A percentile compares a stretch with the other conserved stretches of the same genome.
phyloP scores from a whole-genome alignment of 2,113 vertebrate species.

The Dolichotis patagonum region DNA sequence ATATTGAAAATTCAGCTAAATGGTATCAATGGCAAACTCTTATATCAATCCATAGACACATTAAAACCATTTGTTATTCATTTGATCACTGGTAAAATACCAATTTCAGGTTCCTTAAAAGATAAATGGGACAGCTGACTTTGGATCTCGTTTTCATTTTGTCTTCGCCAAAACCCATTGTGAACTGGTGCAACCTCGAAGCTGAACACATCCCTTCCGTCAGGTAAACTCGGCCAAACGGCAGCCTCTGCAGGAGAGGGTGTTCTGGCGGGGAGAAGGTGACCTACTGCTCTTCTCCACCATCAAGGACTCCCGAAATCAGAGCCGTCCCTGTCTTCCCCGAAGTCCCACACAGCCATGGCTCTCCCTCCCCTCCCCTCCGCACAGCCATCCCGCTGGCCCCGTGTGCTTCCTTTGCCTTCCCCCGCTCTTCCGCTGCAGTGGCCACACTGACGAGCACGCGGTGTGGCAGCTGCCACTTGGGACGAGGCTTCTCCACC shows the following conservation, averaged over 20 bases:
- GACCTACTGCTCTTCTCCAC: neutral
- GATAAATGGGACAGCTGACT: neutral
- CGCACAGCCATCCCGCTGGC: neutral
- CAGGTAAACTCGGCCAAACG: neutral
- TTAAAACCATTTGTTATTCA: conserved; percentile 18
- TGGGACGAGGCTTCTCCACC: conserved; percentile 63
- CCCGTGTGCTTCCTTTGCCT: conserved; percentile 49
- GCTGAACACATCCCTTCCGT: neutral
- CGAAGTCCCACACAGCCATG: neutral
- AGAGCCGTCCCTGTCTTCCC: accelerated
- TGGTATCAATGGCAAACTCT: neutral
- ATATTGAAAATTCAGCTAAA: conserved; percentile 60
- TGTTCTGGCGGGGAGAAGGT: neutral
- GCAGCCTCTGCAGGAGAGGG: neutral
- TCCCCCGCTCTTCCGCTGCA: conserved; percentile 62
- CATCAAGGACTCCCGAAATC: neutral
- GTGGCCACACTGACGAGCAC: conserved; percentile 60
- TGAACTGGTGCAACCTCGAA: neutral
- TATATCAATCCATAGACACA: neutral
- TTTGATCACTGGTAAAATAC: conserved; percentile 25
- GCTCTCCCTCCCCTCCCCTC: neutral
- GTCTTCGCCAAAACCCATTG: neutral
- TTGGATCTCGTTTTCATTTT: neutral
- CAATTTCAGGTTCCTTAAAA: conserved; percentile 18
- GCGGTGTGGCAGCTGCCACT: conserved; percentile 56